A percentile compares a stretch with the other conserved stretches of the same genome.
Evolutionary conservation across 2,888 invertebrate species (phyloP).

Genomic region (Sepioteuthis lessoniana): DNA sequence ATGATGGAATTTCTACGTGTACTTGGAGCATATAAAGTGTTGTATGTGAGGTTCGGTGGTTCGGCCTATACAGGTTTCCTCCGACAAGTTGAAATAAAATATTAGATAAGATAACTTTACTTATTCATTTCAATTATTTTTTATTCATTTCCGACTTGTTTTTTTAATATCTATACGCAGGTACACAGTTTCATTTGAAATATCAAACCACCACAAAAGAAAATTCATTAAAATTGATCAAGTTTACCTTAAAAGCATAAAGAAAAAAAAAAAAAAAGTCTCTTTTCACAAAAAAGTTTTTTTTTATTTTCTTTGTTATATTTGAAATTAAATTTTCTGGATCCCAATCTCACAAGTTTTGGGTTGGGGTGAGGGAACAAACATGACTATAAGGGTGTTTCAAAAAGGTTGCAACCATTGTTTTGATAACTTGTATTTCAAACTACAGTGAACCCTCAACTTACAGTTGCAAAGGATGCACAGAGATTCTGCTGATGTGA

Average conservation of each 20-base stretch:
- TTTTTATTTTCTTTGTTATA: background rate
- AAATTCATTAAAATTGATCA: background rate
- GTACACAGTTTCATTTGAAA: background rate
- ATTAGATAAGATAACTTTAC: slow-evolving; percentile 33
- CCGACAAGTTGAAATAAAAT: slow-evolving; percentile 23
- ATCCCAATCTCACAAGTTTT: background rate
- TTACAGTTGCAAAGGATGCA: too few relatives aligned
- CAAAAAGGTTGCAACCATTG: too few relatives aligned
- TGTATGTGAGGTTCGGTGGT: slow-evolving; percentile 21
- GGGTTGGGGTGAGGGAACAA: too few relatives aligned
- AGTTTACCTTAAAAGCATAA: background rate
- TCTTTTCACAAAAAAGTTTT: background rate
- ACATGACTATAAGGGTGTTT: background rate
- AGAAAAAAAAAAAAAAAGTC: background rate
- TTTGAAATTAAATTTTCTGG: background rate
- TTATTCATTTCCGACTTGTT: slow-evolving; percentile 33
- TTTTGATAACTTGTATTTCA: too few relatives aligned
- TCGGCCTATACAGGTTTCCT: background rate
- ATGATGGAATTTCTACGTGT: slow-evolving; percentile 33
- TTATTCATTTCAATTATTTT: slow-evolving; percentile 5
- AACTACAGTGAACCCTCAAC: too few relatives aligned
- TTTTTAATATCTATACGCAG: slow-evolving; percentile 15
- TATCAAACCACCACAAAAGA: background rate
- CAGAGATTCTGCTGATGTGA: too few relatives aligned
- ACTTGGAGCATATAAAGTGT: slow-evolving; percentile 33